Conservation (phyloP, 2,888 invertebrate genomes). For the Brachypterus glaber region DNA sequence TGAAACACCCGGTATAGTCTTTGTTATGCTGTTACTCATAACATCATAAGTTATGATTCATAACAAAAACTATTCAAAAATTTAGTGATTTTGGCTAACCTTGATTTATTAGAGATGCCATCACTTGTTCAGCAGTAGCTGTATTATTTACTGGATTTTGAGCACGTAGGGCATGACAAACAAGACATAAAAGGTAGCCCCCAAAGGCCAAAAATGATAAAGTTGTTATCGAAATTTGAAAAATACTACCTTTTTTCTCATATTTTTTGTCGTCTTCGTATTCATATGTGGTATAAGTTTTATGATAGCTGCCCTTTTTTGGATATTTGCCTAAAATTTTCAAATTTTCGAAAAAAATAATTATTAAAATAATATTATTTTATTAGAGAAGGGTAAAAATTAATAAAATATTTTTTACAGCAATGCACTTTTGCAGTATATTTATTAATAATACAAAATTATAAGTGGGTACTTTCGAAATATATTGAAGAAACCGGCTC, state of each 20-base stretch:
- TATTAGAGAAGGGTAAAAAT: not conserved
- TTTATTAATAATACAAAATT: too few relatives aligned
- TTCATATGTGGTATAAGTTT: constrained; percentile 22
- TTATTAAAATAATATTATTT: too few relatives aligned
- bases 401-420: not conserved
- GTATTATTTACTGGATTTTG: constrained; percentile 42
- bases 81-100: too few relatives aligned
- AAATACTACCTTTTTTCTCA: constrained; percentile 50
- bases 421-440: not conserved
- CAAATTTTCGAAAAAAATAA: too few relatives aligned
- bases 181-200: constrained; percentile 68
- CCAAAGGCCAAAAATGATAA: constrained; percentile 77
- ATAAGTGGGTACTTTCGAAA: too few relatives aligned
- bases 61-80: too few relatives aligned
- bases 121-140: constrained; percentile 29
- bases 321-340: constrained; percentile 2
- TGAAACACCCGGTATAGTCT: not conserved
- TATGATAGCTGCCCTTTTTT: constrained; percentile 28
- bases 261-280: constrained; percentile 38
- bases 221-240: constrained; percentile 68
- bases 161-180: constrained; percentile 63
- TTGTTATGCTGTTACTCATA: constrained; percentile 9
- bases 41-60: constrained; percentile 3
- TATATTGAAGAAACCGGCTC: too few relatives aligned
- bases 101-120: constrained; percentile 23